phyloP scores from a whole-genome alignment of 2,888 invertebrate genomes.

The Phytoseiulus persimilis region DNA sequence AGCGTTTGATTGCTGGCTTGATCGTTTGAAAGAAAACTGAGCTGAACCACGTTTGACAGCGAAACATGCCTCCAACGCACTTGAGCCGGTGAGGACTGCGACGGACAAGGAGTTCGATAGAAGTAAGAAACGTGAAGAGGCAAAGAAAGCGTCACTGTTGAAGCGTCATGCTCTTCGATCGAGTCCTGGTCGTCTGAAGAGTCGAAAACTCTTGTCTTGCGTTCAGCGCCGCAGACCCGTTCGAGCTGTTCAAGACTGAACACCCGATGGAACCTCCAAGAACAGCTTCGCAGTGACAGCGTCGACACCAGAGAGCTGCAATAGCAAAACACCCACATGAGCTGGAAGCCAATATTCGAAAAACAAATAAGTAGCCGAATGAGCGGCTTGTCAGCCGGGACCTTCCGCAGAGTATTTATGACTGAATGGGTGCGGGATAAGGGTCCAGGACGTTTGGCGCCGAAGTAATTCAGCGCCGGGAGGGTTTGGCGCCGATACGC shows the following conservation, averaged over 20 bases:
- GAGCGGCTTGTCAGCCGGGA: no score
- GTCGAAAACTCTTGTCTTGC: background rate
- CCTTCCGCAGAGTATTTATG: no score
- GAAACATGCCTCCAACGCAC: conserved; percentile 32
- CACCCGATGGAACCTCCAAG: conserved; percentile 22
- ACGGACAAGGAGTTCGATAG: conserved; percentile 32
- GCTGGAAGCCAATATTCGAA: background rate
- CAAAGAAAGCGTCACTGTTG: conserved; percentile 29
- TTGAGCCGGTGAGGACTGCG: background rate
- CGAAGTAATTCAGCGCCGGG: no score
- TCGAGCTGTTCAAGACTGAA: conserved; percentile 7
- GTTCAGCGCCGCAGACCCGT: background rate
- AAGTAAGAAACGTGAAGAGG: conserved; percentile 21
- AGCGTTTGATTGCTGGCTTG: background rate
- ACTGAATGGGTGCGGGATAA: no score
- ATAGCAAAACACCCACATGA: background rate
- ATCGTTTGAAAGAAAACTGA: conserved; percentile 6
- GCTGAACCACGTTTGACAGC: conserved; percentile 31
- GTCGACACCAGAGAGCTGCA: conserved; percentile 8
- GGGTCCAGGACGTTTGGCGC: no score
- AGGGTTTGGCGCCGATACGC: no score
- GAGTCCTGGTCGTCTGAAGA: background rate
- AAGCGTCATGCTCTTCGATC: background rate
- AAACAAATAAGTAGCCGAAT: background rate
- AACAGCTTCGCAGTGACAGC: background rate